These are phyloP conservation scores for Mesitornis unicolor DNA, from an alignment of 2,113 vertebrate species.

Conservation along the genomic window DNA sequence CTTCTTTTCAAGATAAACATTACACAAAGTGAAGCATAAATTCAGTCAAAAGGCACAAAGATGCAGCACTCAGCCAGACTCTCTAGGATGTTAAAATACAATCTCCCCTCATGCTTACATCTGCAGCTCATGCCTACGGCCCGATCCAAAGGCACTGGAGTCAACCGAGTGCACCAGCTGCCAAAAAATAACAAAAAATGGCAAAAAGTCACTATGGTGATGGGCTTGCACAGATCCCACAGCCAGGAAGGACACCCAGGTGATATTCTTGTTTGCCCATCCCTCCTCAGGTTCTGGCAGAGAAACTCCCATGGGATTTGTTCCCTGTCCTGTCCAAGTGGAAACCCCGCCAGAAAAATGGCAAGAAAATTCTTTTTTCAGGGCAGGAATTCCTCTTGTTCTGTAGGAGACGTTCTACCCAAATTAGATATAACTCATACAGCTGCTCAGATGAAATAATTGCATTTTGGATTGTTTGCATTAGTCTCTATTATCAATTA, in stretches of 20 bases:
- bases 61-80: not conserved
- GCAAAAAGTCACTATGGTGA: not conserved
- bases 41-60: not conserved
- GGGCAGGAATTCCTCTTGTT: not conserved
- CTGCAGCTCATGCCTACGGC: not conserved
- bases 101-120: not conserved
- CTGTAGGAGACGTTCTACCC: not conserved
- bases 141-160: not conserved
- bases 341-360: not conserved
- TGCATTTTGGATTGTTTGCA: not conserved
- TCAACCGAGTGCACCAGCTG: not conserved
- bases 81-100: not conserved
- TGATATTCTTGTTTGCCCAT: not conserved
- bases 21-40: not conserved
- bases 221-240: not conserved
- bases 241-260: not conserved
- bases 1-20: conserved; percentile 3
- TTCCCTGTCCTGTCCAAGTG: not conserved
- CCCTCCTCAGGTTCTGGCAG: not conserved
- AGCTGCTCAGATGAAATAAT: not conserved
- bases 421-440: not conserved
- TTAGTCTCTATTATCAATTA: not conserved
- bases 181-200: not conserved
- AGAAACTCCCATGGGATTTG: not conserved
- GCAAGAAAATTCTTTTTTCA: not conserved